Conservation (phyloP, 2,113 vertebrate species). For the Sterrhoptilus dennistouni region DNA sequence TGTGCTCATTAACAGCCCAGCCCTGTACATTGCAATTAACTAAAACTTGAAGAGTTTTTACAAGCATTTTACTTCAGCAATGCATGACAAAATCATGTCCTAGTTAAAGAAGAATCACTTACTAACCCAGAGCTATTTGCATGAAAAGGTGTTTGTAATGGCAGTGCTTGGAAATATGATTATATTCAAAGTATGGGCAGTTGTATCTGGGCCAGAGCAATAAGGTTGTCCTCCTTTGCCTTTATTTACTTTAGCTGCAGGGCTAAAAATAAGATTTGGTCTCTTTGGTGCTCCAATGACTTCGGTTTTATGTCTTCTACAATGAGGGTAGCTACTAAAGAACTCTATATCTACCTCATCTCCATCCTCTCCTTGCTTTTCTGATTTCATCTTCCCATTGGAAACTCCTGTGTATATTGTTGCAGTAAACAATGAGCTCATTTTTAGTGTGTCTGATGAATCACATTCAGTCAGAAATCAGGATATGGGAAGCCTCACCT, state of each 20-base stretch:
- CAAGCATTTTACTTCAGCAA: neutral
- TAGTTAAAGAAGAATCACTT: neutral
- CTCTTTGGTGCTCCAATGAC: neutral
- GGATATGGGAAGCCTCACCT: neutral
- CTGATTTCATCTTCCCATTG: neutral
- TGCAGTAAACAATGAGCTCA: neutral
- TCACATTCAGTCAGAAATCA: neutral
- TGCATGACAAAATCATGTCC: neutral
- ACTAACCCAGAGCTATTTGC: neutral
- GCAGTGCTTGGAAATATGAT: neutral
- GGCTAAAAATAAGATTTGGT: neutral
- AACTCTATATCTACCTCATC: neutral
- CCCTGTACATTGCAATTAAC: neutral
- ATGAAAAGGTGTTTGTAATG: neutral
- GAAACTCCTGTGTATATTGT: neutral
- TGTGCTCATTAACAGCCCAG: neutral
- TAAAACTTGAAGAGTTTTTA: neutral
- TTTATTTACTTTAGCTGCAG: neutral
- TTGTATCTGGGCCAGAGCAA: neutral
- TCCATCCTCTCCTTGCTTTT: neutral
- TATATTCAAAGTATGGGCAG: neutral
- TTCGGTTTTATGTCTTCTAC: neutral
- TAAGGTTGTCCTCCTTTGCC: neutral
- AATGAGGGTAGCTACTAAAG: neutral
- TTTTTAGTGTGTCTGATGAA: neutral